Percentiles rank a stretch among this genome's conserved stretches.
phyloP scores from a whole-genome alignment of 2,888 invertebrate genomes.

The Noctua janthina region DNA sequence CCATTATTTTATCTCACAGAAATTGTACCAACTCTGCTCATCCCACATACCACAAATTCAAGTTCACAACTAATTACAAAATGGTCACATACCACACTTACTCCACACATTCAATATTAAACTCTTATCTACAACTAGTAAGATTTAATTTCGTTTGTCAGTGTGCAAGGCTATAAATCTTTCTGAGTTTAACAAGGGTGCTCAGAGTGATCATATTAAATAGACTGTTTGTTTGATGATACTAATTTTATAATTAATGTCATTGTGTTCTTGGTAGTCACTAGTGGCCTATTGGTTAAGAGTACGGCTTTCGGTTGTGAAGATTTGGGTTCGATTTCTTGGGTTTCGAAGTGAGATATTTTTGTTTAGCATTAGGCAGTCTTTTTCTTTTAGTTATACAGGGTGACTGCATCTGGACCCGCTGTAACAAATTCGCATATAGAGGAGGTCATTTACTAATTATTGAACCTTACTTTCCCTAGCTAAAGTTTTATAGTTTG shows the following conservation, averaged over 20 bases:
- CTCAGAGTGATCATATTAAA: constrained; percentile 25
- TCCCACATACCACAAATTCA: constrained; percentile 19
- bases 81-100: neutral
- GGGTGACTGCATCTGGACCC: too few relatives aligned
- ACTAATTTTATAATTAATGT: constrained; percentile 47
- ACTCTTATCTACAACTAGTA: accelerated
- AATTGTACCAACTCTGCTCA: constrained; percentile 1
- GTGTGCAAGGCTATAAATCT: constrained; percentile 32
- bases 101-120: neutral
- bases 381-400: neutral
- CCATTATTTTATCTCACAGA: neutral
- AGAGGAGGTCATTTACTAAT: too few relatives aligned
- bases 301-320: neutral
- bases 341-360: neutral
- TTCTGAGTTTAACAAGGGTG: constrained; percentile 29
- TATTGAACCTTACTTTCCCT: too few relatives aligned
- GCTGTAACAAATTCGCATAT: too few relatives aligned
- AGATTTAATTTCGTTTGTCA: neutral
- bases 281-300: neutral
- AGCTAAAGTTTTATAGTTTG: too few relatives aligned
- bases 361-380: neutral
- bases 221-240: constrained; percentile 35
- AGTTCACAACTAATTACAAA: constrained; percentile 3
- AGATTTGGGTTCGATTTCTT: neutral
- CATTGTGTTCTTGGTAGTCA: neutral